These are phyloP conservation scores for Danaus plexippus DNA, from an alignment of 1,140 invertebrate genomes.

Conservation along the genomic window DNA sequence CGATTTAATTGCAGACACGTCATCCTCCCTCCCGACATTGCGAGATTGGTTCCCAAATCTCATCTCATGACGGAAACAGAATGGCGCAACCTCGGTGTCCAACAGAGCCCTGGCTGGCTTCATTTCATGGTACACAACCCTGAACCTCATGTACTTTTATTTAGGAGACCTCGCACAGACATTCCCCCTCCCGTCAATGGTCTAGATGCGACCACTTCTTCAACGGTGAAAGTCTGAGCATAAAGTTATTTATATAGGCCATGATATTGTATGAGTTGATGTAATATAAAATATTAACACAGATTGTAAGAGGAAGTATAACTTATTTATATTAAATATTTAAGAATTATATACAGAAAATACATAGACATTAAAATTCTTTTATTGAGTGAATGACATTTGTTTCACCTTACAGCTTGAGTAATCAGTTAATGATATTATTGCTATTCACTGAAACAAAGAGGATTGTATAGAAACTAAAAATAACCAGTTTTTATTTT, in stretches of 20 bases:
- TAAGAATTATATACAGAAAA: too few relatives aligned
- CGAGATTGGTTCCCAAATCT: slow-evolving; percentile 88
- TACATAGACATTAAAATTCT: too few relatives aligned
- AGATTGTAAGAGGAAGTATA: too few relatives aligned
- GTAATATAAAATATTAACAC: too few relatives aligned
- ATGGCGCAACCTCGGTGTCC: slow-evolving; percentile 95
- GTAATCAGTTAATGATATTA: too few relatives aligned
- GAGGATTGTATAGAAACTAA: too few relatives aligned
- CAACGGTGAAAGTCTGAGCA: slow-evolving; percentile 47
- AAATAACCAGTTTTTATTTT: too few relatives aligned
- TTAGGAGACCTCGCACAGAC: slow-evolving; percentile 68
- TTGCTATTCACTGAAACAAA: too few relatives aligned
- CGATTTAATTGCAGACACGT: slow-evolving; percentile 82
- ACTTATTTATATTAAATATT: too few relatives aligned
- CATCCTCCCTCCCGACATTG: slow-evolving; percentile 89
- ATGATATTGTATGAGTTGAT: too few relatives aligned
- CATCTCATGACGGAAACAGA: slow-evolving; percentile 96
- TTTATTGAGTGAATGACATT: too few relatives aligned
- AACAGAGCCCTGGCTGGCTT: slow-evolving; percentile 95
- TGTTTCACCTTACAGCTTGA: too few relatives aligned
- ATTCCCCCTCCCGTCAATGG: slow-evolving; percentile 36
- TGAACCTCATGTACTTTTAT: slow-evolving; percentile 79
- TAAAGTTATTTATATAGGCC: not conserved
- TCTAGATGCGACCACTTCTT: slow-evolving; percentile 39
- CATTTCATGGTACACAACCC: slow-evolving; percentile 97